phyloP scores from a whole-genome alignment of 2,113 vertebrate species.

The Mungos mungo region DNA sequence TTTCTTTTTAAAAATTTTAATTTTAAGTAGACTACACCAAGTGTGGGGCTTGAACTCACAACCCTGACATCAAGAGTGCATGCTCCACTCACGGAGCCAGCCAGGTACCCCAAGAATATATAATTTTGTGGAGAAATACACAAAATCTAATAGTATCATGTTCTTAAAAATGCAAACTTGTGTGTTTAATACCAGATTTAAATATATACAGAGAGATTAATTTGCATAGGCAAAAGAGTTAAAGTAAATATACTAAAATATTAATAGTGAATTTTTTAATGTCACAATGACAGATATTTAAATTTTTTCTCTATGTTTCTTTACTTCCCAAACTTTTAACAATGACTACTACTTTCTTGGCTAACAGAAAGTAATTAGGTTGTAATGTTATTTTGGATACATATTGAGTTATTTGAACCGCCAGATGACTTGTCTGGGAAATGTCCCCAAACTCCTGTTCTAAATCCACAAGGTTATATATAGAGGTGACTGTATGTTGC shows the following conservation, averaged over 20 bases:
- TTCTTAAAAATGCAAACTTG: conserved; percentile 9
- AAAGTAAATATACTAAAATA: background rate
- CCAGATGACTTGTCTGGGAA: background rate
- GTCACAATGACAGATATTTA: background rate
- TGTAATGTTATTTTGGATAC: background rate
- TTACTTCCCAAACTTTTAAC: background rate
- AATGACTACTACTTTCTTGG: background rate
- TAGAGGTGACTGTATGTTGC: background rate
- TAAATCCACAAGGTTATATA: background rate
- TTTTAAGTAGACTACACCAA: background rate
- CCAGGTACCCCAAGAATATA: background rate
- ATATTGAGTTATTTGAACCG: background rate
- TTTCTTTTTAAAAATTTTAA: background rate
- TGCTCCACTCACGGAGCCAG: background rate
- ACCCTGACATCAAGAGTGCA: background rate
- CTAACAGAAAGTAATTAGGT: background rate
- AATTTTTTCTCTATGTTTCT: background rate
- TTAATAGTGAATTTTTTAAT: background rate
- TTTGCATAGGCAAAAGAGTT: background rate
- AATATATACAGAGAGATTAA: background rate
- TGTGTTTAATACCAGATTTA: background rate
- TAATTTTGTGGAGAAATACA: background rate
- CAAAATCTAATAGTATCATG: background rate
- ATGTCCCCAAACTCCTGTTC: background rate
- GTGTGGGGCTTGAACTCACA: background rate